Percentiles rank a stretch among this genome's conserved stretches.
Conservation (phyloP, 2,797 vertebrate species). For the Spinibarbus caldwelli region DNA sequence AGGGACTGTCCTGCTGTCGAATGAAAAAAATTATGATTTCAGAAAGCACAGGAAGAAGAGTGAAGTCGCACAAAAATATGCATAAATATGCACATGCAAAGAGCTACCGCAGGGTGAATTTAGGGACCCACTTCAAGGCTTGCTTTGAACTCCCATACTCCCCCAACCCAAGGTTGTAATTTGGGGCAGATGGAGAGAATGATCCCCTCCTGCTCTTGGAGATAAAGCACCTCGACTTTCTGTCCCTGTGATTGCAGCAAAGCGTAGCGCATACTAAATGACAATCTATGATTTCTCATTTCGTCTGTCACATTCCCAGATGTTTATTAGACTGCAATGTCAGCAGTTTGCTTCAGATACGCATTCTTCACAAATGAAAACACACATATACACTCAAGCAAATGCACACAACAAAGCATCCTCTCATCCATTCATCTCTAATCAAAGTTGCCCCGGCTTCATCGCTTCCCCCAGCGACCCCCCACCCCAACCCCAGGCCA, state of each 20-base stretch:
- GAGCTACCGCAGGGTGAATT: constrained; percentile 28
- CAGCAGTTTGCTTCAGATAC: constrained; percentile 46
- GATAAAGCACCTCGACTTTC: constrained; percentile 68
- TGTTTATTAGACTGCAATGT: constrained; percentile 62
- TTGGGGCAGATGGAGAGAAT: constrained; percentile 64
- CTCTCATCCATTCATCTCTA: constrained; percentile 41
- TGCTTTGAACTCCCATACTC: constrained; percentile 42
- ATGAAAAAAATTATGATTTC: neutral
- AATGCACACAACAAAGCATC: constrained; percentile 19
- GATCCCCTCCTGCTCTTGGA: constrained; percentile 72
- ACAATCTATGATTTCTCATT: constrained; percentile 17
- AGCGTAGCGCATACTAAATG: constrained; percentile 48
- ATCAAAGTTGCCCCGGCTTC: constrained; percentile 22
- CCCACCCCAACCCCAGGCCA: constrained; percentile 52
- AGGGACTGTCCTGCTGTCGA: neutral
- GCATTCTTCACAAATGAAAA: constrained; percentile 57
- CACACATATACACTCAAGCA: constrained; percentile 13
- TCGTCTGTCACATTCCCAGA: neutral
- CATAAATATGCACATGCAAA: constrained; percentile 34
- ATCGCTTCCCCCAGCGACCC: neutral
- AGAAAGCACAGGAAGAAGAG: neutral
- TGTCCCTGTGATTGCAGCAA: constrained; percentile 30
- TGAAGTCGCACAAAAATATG: neutral
- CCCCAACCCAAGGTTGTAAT: constrained; percentile 63
- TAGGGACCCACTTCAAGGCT: constrained; percentile 17